phyloP scores from a whole-genome alignment of 2,113 vertebrate species.

The Camarhynchus parvulus region DNA sequence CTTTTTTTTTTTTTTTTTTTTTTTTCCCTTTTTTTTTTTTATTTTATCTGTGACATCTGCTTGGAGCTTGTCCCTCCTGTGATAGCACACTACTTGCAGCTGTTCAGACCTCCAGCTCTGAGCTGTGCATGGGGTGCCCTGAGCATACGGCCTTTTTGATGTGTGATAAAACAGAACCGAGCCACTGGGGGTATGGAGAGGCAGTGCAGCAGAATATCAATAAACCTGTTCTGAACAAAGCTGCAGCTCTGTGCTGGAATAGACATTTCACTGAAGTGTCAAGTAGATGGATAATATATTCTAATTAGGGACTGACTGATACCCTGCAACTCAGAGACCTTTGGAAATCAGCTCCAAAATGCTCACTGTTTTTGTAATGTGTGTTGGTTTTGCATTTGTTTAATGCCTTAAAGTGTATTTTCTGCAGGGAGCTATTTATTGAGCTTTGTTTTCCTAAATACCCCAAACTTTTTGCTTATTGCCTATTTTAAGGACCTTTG shows the following conservation, averaged over 20 bases:
- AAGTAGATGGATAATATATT: constrained; percentile 79
- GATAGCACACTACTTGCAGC: constrained; percentile 89
- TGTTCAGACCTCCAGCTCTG: constrained; percentile 91
- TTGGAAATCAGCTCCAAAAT: constrained; percentile 51
- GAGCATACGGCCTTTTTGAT: constrained; percentile 93
- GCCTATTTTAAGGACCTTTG: background rate
- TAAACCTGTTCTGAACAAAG: constrained; percentile 82
- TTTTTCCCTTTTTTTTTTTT: background rate
- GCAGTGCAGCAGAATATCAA: constrained; percentile 90
- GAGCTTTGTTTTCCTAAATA: background rate
- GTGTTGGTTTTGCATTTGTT: constrained; percentile 17
- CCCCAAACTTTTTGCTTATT: background rate
- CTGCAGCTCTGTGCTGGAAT: constrained; percentile 65
- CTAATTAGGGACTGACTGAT: constrained; percentile 78
- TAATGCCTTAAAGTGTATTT: background rate
- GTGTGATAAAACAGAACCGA: constrained; percentile 98
- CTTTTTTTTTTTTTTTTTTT: background rate
- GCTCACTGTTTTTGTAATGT: background rate
- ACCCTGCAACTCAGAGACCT: constrained; percentile 30
- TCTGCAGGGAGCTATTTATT: background rate
- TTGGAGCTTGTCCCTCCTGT: constrained; percentile 85
- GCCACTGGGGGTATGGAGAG: constrained; percentile 86
- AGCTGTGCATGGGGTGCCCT: constrained; percentile 75
- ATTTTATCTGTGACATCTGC: constrained; percentile 91
- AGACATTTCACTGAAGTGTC: constrained; percentile 78